Conservation (phyloP, 2,113 vertebrate genomes). For the Lycocorax pyrrhopterus region DNA sequence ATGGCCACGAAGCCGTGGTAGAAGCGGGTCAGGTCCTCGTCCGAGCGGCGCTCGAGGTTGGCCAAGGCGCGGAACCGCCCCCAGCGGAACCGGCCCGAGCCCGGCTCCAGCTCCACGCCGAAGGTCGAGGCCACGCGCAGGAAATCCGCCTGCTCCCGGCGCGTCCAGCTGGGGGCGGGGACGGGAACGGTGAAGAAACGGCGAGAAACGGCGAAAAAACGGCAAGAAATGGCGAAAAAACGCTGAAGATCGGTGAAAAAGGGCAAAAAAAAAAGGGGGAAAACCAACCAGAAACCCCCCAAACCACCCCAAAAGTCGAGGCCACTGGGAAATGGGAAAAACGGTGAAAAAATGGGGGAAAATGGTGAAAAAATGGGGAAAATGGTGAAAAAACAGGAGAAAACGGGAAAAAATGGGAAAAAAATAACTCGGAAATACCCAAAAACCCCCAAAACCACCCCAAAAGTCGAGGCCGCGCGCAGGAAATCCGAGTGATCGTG, state of each 20-base stretch:
- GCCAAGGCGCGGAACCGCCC: background rate
- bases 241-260: no score
- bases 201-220: fast-evolving
- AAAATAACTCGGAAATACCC: no score
- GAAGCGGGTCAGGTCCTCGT: background rate
- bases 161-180: background rate
- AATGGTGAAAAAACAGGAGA: background rate
- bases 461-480: background rate
- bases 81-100: background rate
- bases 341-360: fast-evolving
- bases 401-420: no score
- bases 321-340: no score
- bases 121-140: background rate
- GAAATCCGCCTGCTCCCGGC: background rate
- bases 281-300: background rate
- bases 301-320: background rate
- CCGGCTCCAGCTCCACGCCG: background rate
- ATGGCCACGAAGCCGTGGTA: background rate
- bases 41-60: background rate
- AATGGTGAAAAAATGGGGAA: background rate
- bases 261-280: no score
- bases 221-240: background rate
- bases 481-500: no score
- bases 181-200: fast-evolving
- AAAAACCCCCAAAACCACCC: background rate